Evolutionary conservation across 1,140 invertebrate species (phyloP).

Genomic region (Watersipora subatra): DNA sequence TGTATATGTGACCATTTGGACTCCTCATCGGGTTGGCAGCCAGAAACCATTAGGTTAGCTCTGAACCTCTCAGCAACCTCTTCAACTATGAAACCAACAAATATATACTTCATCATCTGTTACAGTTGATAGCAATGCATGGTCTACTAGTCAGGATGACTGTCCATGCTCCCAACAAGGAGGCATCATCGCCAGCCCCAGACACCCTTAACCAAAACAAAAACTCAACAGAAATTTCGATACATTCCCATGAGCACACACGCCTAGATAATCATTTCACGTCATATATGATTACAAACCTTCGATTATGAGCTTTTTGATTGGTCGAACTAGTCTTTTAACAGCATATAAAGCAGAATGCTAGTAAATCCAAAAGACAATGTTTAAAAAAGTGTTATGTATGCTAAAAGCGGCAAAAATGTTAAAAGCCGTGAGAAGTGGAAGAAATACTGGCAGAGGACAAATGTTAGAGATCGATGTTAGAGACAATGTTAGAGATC

Average conservation of each 20-base stretch:
- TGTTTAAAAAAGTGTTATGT: background rate
- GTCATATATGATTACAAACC: too few species aligned
- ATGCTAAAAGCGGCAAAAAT: background rate
- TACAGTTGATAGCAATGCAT: background rate
- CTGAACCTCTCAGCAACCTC: conserved; percentile 46
- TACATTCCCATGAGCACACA: background rate
- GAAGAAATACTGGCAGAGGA: background rate
- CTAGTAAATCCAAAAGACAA: background rate
- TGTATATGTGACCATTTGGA: conserved; percentile 53
- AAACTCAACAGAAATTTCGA: background rate
- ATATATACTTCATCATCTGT: background rate
- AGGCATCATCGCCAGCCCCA: conserved; percentile 7
- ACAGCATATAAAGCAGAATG: too few species aligned
- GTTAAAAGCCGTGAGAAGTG: background rate
- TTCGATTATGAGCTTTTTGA: too few species aligned
- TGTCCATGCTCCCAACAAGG: too few species aligned
- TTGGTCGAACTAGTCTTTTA: too few species aligned
- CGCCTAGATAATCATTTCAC: too few species aligned
- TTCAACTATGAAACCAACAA: conserved; percentile 19
- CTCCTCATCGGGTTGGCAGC: conserved; percentile 54
- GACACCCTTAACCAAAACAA: background rate
- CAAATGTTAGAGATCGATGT: background rate
- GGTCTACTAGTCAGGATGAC: too few species aligned
- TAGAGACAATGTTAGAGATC: too few species aligned
- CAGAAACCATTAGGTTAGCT: conserved; percentile 46